phyloP scores from a whole-genome alignment of 2,113 vertebrate species.

The Oxyura jamaicensis region DNA sequence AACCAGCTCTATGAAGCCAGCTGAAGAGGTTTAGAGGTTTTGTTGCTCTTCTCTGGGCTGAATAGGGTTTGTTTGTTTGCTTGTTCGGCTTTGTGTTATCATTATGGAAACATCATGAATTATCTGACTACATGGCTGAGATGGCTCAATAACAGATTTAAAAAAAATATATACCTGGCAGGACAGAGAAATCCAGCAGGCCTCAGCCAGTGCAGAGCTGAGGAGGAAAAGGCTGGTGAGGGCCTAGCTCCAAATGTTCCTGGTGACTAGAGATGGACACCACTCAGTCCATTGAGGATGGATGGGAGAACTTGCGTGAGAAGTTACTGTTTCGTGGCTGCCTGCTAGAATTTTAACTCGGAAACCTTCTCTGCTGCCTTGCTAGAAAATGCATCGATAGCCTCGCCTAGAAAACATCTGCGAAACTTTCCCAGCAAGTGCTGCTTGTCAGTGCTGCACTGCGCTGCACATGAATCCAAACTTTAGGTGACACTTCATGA shows the following conservation, averaged over 20 bases:
- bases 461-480: not conserved
- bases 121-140: not conserved
- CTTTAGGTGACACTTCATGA: not conserved
- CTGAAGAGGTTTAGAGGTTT: not conserved
- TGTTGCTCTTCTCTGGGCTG: not conserved
- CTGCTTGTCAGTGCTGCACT: not conserved
- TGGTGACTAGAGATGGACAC: too few relatives aligned
- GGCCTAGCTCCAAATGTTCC: not conserved
- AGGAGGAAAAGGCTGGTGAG: not conserved
- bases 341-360: not conserved
- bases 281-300: not conserved
- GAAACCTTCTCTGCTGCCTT: not conserved
- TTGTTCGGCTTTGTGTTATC: not conserved
- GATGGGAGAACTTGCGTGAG: not conserved
- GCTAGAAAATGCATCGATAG: not conserved
- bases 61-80: too few relatives aligned
- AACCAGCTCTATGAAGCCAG: not conserved
- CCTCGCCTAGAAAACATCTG: not conserved
- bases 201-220: not conserved
- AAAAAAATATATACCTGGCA: not conserved
- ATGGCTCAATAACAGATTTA: too few relatives aligned
- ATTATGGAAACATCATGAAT: not conserved
- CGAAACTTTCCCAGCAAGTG: not conserved
- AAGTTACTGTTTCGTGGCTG: not conserved
- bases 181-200: not conserved